Evolutionary conservation across 2,113 vertebrate genomes (phyloP).

Genomic region (Stigmatopora nigra): DNA sequence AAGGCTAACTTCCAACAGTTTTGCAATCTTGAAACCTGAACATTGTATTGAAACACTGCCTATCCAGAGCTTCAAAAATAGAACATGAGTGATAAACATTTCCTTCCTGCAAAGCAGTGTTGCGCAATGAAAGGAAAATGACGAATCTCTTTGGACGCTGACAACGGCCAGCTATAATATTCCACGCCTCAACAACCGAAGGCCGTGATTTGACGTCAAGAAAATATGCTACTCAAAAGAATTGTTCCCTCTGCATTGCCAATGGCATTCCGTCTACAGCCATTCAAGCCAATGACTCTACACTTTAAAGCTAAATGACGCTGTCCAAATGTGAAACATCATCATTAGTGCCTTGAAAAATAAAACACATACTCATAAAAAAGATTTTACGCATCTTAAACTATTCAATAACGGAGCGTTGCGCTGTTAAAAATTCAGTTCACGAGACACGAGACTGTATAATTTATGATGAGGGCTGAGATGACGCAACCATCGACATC

Average conservation of each 20-base stretch:
- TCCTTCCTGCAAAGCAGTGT: neutral
- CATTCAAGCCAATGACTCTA: conserved; percentile 36
- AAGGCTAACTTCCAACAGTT: neutral
- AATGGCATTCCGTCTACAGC: conserved; percentile 29
- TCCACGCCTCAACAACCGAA: conserved; percentile 23
- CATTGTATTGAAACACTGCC: neutral
- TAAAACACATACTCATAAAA: neutral
- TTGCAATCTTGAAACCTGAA: neutral
- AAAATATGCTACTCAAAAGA: conserved; percentile 24
- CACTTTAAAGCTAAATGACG: conserved; percentile 22
- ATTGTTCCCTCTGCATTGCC: conserved; percentile 14
- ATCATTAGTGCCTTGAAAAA: conserved; percentile 27
- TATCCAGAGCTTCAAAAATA: neutral
- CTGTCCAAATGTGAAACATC: conserved; percentile 43
- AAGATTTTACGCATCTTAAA: neutral
- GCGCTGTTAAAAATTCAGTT: conserved; percentile 6
- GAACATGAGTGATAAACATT: neutral
- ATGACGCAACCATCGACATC: conserved; percentile 17
- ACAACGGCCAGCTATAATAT: conserved; percentile 30
- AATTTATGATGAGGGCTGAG: conserved; percentile 12
- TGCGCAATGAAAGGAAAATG: conserved; percentile 5
- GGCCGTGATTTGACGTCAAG: conserved; percentile 23
- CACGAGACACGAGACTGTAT: conserved; percentile 3
- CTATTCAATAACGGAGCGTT: conserved; percentile 6
- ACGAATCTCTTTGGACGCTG: conserved; percentile 5